Percentiles rank a stretch among this genome's conserved stretches.
phyloP scores from a whole-genome alignment of 35 echinoderm and acorn worm species.

The Lytechinus variegatus region DNA sequence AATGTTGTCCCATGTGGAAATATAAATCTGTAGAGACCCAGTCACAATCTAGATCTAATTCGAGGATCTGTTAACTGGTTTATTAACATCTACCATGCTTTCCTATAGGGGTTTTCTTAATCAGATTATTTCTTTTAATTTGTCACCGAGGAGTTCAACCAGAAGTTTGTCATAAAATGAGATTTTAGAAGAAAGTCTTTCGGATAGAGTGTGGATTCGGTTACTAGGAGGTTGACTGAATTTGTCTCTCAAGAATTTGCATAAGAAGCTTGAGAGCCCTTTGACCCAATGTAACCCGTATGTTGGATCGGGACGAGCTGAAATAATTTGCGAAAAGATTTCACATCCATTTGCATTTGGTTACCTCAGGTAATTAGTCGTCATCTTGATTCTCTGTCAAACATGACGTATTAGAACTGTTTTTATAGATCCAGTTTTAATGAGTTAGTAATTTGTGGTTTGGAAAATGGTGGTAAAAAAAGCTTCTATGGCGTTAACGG shows the following conservation, averaged over 20 bases:
- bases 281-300: slow-evolving; percentile 52
- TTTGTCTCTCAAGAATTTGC: not conserved
- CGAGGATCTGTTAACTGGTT: not conserved
- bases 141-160: not conserved
- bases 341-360: slow-evolving; percentile 9
- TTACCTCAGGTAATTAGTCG: slow-evolving; percentile 46
- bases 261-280: not conserved
- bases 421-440: not conserved
- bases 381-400: not conserved
- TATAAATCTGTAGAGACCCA: slow-evolving; percentile 23
- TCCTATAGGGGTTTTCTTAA: not conserved
- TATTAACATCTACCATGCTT: not conserved
- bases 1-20: not conserved
- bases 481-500: not conserved
- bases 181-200: not conserved
- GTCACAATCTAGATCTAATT: not conserved
- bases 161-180: slow-evolving; percentile 5
- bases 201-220: not conserved
- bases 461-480: not conserved
- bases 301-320: not conserved
- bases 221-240: slow-evolving; percentile 9
- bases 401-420: not conserved
- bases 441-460: slow-evolving; percentile 35
- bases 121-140: not conserved
- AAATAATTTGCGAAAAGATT: slow-evolving; percentile 39